Evolutionary conservation across 1,140 invertebrate genomes (phyloP), one percentile per base, ranked within the genome.

Genomic region (Pemphigus obesinymphae): DNA sequence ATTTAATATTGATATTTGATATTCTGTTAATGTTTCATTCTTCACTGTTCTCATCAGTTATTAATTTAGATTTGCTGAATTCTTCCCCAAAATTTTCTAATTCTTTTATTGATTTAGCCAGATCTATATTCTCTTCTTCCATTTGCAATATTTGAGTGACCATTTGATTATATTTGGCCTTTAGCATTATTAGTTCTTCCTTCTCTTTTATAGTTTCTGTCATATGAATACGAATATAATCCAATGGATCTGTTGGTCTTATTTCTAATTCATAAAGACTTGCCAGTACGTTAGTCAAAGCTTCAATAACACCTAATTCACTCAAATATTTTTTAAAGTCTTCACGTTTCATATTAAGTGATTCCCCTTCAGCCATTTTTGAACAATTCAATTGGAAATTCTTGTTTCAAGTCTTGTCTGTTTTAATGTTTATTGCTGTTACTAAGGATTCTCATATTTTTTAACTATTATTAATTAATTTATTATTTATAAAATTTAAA

Each of bases 171-270:
- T 66, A 23, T 37, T 82, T 76, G 1, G 20, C 17, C 26, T 48
- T 66, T 0, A 63, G 17, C 17, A 23, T 66, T 63, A 66, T 73
- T 0, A 63, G 31, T 26, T 63, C 45, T 66, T 75, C 73, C 26
- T 3, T 50, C 8, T 78, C 73, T 0, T 26, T 10, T 26, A 75
- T 45, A 4, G 2, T 53, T 37, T 78, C 34, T 29, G 55, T 76
- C 82, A 80, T 58, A 53, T 78, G 31, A 45, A 37, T 75, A 4
- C 82, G 48, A 48, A 82, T 75, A 26, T 63, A 82, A 31, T 82
- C 82, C 26, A 82, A 63, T 2, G 72, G 82, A 45, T 82, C 55
- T 29, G 55, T 55, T 26, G 72, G 72, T 37, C 40, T 82, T 31
- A 45, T 40, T 63, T 78, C 82, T 8, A 78, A 37, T 34, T 26